Evolutionary conservation across 2,888 invertebrate species (phyloP).

Genomic region (Slavum lentiscoides): DNA sequence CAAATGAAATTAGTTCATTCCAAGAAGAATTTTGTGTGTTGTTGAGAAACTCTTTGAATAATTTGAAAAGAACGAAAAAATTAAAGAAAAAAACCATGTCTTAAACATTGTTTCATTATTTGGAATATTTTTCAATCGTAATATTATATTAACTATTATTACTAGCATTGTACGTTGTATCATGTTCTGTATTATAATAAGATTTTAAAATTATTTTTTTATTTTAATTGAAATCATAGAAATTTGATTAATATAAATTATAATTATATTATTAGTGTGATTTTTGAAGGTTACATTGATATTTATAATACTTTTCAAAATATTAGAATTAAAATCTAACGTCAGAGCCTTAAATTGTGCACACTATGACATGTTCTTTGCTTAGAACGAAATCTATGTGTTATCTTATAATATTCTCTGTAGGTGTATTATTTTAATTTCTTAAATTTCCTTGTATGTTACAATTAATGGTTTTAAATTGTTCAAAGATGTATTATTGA

Average conservation of each 20-base stretch:
- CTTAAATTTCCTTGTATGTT: too few species aligned
- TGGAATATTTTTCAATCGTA: background rate
- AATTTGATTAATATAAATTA: background rate
- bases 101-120: slow-evolving; percentile 25
- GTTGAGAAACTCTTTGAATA: slow-evolving; percentile 43
- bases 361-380: too few species aligned
- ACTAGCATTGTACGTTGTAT: background rate
- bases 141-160: slow-evolving; percentile 20
- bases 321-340: too few species aligned
- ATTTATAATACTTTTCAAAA: background rate
- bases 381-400: too few species aligned
- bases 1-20: slow-evolving; percentile 31
- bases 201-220: background rate
- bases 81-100: slow-evolving; percentile 44
- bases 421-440: too few species aligned
- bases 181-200: background rate
- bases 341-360: too few species aligned
- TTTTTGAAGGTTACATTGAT: background rate
- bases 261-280: background rate
- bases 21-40: slow-evolving; percentile 38
- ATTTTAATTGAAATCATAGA: background rate
- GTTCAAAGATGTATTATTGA: too few species aligned
- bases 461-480: too few species aligned
- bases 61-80: slow-evolving; percentile 42
- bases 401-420: too few species aligned